These are phyloP conservation scores for Melanotaenia duboulayi DNA, from an alignment of 2,113 vertebrate genomes.

Conservation along the genomic window DNA sequence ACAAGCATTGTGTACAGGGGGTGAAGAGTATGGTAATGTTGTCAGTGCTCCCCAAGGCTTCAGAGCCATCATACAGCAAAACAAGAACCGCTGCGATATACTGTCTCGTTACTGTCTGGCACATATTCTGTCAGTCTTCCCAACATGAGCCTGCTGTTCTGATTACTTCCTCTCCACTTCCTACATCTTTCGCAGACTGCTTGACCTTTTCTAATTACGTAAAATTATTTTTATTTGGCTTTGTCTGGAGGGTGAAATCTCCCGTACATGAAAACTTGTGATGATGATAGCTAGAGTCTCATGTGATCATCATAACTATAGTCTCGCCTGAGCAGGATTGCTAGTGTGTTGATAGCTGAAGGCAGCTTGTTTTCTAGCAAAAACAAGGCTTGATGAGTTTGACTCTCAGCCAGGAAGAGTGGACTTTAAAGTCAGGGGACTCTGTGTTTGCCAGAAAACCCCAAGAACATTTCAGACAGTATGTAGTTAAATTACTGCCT, in stretches of 20 bases:
- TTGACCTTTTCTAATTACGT: conserved; percentile 74
- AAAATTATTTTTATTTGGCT: conserved; percentile 61
- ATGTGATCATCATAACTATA: conserved; percentile 42
- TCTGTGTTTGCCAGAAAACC: conserved; percentile 26
- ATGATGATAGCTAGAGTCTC: conserved; percentile 59
- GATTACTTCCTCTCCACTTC: conserved; percentile 82
- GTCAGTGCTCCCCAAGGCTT: conserved; percentile 75
- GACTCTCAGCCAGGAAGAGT: conserved; percentile 46
- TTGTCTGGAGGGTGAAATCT: conserved; percentile 68
- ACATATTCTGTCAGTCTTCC: conserved; percentile 79
- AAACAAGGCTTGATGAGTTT: conserved; percentile 36
- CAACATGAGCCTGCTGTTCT: conserved; percentile 67
- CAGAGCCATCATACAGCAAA: conserved; percentile 58
- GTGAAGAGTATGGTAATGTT: conserved; percentile 78
- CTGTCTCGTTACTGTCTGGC: conserved; percentile 80
- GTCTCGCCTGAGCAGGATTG: conserved; percentile 26
- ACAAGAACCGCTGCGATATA: conserved; percentile 51
- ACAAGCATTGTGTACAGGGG: conserved; percentile 66
- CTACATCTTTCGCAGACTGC: conserved; percentile 62
- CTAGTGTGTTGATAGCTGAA: conserved; percentile 51
- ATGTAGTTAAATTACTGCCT: conserved; percentile 24
- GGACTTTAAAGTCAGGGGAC: conserved; percentile 27
- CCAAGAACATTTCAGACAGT: conserved; percentile 7
- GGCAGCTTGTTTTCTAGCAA: conserved; percentile 59
- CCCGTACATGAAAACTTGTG: conserved; percentile 54